phyloP scores from a whole-genome alignment of 2,888 invertebrate species.

The Caenorhabditis sp. region DNA sequence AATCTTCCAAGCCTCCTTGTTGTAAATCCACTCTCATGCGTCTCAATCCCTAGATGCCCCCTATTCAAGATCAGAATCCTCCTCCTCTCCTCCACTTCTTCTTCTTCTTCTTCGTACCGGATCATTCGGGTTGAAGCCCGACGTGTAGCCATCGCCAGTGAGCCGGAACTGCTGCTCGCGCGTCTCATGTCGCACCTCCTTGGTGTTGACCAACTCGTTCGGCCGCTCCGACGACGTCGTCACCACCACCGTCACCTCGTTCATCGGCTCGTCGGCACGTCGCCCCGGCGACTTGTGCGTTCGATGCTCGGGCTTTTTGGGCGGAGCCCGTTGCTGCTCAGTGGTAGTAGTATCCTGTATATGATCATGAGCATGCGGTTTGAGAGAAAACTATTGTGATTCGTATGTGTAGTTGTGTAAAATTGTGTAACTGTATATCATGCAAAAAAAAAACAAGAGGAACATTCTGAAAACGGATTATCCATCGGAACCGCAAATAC shows the following conservation, averaged over 20 bases:
- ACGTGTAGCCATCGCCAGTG: slow-evolving; percentile 74
- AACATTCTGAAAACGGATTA: slow-evolving; percentile 25
- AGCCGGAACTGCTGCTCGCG: slow-evolving; percentile 77
- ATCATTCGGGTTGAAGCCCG: slow-evolving; percentile 77
- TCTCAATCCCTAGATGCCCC: too few relatives aligned
- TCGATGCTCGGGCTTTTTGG: slow-evolving; percentile 55
- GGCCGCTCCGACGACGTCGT: slow-evolving; percentile 51
- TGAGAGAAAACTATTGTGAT: slow-evolving; percentile 14
- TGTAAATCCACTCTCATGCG: too few relatives aligned
- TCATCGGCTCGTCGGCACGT: slow-evolving; percentile 55
- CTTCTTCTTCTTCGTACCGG: slow-evolving; percentile 66
- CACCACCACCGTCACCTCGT: slow-evolving; percentile 61
- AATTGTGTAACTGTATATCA: slow-evolving; percentile 1
- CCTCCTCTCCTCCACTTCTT: neutral
- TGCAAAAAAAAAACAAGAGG: slow-evolving; percentile 5
- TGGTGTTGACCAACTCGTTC: slow-evolving; percentile 53
- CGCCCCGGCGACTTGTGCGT: slow-evolving; percentile 46
- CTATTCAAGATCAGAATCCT: neutral
- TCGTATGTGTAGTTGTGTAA: neutral
- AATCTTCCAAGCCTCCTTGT: too few relatives aligned
- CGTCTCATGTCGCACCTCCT: slow-evolving; percentile 74
- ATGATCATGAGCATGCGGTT: slow-evolving; percentile 26
- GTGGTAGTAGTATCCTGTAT: neutral
- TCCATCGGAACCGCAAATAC: slow-evolving; percentile 6
- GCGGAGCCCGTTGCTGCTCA: neutral